phyloP scores from a whole-genome alignment of 2,797 vertebrate genomes.

The Aulostomus chinensis region DNA sequence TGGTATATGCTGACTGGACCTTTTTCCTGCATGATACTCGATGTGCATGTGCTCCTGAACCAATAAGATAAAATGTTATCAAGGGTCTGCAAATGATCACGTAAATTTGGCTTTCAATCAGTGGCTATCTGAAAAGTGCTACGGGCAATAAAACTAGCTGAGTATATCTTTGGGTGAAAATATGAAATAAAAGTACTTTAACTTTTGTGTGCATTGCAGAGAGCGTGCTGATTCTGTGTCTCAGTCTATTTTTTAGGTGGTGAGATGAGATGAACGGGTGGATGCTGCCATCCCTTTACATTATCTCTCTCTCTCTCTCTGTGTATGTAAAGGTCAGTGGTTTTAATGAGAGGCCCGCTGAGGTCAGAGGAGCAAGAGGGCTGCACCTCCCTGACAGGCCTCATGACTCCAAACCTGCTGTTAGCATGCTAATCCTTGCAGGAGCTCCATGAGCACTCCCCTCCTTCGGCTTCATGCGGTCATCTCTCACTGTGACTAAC shows the following conservation, averaged over 20 bases:
- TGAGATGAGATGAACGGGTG: conserved; percentile 33
- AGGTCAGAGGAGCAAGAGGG: conserved; percentile 62
- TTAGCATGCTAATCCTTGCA: conserved; percentile 69
- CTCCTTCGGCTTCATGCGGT: conserved; percentile 41
- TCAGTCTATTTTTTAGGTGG: conserved; percentile 9
- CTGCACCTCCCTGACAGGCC: conserved; percentile 49
- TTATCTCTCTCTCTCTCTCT: conserved; percentile 15
- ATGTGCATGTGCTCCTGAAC: background rate
- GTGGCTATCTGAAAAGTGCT: background rate
- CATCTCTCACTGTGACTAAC: conserved; percentile 77
- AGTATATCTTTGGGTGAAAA: no score
- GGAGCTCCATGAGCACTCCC: conserved; percentile 30
- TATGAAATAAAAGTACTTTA: no score
- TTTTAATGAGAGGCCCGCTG: conserved; percentile 67
- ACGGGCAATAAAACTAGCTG: no score
- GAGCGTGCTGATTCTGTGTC: background rate
- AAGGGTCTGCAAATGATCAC: background rate
- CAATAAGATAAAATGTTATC: conserved; percentile 9
- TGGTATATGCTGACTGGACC: conserved; percentile 24
- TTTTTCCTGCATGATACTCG: conserved; percentile 1
- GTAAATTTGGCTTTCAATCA: background rate
- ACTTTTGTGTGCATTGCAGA: no score
- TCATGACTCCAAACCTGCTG: conserved; percentile 53
- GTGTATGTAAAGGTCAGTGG: conserved; percentile 64
- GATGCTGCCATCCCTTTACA: conserved; percentile 24